Evolutionary conservation across 92 coral and sea anemone genomes (phyloP), one percentile per base, ranked within the genome.

Genomic region (Zoanthus gigantus): DNA sequence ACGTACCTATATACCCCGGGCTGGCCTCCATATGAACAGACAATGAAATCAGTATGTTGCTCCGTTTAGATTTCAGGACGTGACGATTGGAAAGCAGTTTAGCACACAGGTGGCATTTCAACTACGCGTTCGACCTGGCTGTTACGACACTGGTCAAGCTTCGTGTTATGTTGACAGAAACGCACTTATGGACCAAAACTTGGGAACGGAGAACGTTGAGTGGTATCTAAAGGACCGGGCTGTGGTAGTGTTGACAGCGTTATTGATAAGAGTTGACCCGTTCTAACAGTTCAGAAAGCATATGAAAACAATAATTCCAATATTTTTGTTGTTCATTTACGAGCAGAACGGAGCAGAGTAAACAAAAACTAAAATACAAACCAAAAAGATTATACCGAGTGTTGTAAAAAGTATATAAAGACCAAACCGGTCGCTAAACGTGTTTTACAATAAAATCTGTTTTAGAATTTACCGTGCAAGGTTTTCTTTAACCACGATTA

Each of bases 81-180:
- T 90, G 54, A 88, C 96, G 42, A 93, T 98, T 15, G 98, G 99
- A 47, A 92, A 92, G 77, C 77, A 91, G 28, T 95, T 88, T 78
- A 77, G 58, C 79, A 95, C 96, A 46, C 98, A 92, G 69, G 99
- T 95, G 9, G 99, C 99, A 46, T 91, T 97, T 67, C 97, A 92
- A 85, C 80, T 97, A 75, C 96, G 96, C 16, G 94, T 97, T 72
- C 92, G 92, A 86, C 95, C 98, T 86, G 97, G 98, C 44, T 80
- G 92, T 73, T 97, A 97, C 93, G 90, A 91, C 86, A 88, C 97
- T 28, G 96, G 93, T 1, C 92, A 86, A 11, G 89, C 92, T 5
- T 91, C 92, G 72, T 87, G 93, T 54, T 89, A 92, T 52, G 83
- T 87, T 47, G 94, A 90, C 77, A 91, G 92, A 30, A 95, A 95